These are phyloP conservation scores for Globodera rostochiensis DNA, from an alignment of 1,140 invertebrate species.

Conservation along the genomic window DNA sequence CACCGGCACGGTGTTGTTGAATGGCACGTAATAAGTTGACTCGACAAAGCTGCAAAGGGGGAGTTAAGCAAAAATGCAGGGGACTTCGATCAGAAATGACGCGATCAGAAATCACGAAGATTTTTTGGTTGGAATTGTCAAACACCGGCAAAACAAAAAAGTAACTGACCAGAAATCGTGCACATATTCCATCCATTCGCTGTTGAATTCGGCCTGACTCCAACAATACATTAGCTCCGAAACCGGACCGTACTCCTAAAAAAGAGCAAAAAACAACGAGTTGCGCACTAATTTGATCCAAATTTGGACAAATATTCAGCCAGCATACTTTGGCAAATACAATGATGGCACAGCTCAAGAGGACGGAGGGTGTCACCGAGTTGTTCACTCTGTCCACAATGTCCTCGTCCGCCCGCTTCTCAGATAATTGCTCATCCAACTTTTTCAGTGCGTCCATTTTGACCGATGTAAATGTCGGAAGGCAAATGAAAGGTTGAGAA, in stretches of 20 bases:
- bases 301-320: no score
- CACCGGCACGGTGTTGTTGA: neutral
- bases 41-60: neutral
- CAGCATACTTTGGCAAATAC: neutral
- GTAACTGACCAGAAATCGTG: neutral
- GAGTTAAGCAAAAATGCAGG: no score
- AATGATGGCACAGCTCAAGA: neutral
- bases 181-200: neutral
- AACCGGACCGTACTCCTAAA: neutral
- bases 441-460: no score
- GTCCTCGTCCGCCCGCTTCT: constrained; percentile 9
- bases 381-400: neutral
- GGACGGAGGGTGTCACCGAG: neutral
- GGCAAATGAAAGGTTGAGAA: no score
- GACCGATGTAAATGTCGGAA: no score
- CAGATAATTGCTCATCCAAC: neutral
- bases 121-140: no score
- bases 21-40: neutral
- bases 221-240: neutral
- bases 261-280: no score
- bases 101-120: neutral
- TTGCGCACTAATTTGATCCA: no score
- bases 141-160: neutral
- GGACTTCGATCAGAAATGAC: neutral
- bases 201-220: neutral